A percentile compares a stretch with the other conserved stretches of the same genome.
Conservation (phyloP, 1,140 invertebrate species). For the Neotoxoptera formosana region DNA sequence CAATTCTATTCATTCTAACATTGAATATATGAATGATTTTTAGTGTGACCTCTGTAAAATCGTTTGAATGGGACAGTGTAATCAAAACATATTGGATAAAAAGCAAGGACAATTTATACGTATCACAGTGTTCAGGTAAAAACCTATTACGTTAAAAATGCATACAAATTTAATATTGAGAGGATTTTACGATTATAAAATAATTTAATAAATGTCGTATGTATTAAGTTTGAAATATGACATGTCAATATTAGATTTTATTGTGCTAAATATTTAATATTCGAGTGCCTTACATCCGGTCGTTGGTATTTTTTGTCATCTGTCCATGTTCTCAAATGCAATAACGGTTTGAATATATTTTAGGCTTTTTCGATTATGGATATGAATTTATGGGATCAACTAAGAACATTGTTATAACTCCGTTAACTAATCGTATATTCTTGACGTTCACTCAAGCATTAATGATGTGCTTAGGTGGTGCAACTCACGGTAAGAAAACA, state of each 20-base stretch:
- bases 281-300: too few species aligned
- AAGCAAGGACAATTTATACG: conserved; percentile 79
- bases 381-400: conserved; percentile 95
- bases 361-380: conserved; percentile 80
- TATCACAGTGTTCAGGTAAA: conserved; percentile 77
- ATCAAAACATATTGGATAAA: conserved; percentile 90
- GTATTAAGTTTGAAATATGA: not conserved
- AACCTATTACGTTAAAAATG: not conserved
- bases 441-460: conserved; percentile 90
- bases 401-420: conserved; percentile 87
- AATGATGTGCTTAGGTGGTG: conserved; percentile 87
- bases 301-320: not conserved
- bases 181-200: not conserved
- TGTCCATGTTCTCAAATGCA: not conserved
- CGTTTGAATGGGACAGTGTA: conserved; percentile 94
- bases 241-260: not conserved
- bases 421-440: conserved; percentile 90
- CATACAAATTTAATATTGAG: not conserved
- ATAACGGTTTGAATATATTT: not conserved
- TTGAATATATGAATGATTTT: not conserved
- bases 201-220: not conserved
- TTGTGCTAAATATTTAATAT: too few species aligned
- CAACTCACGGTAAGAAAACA: conserved; percentile 72
- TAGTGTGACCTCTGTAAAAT: conserved; percentile 75
- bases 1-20: not conserved